Evolutionary conservation across 2,113 vertebrate species (phyloP).

Genomic region (Gymnobelideus leadbeateri): DNA sequence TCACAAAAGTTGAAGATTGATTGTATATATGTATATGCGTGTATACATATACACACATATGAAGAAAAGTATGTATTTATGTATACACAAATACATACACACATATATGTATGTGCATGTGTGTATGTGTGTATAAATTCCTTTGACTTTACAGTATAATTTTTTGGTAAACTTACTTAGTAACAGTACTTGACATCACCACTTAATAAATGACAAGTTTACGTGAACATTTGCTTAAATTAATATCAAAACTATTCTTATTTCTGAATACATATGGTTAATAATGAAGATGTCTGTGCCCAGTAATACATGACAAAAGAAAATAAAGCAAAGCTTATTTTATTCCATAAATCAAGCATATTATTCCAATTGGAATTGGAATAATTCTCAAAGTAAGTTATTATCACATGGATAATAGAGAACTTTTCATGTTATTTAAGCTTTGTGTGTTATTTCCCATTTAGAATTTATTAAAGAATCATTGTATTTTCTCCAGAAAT

Average conservation of each 20-base stretch:
- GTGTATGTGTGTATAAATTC: background rate
- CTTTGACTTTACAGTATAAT: conserved; percentile 9
- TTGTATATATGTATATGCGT: background rate
- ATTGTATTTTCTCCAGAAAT: background rate
- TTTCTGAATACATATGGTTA: conserved; percentile 28
- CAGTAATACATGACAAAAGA: conserved; percentile 30
- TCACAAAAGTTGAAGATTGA: conserved; percentile 1
- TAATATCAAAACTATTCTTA: conserved; percentile 43
- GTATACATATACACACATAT: background rate
- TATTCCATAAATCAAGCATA: too few species aligned
- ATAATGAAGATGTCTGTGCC: conserved; percentile 14
- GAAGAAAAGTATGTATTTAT: background rate
- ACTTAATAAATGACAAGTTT: background rate
- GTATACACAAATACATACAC: background rate
- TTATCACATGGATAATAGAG: conserved; percentile 21
- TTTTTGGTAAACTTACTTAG: conserved; percentile 4
- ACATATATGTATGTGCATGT: background rate
- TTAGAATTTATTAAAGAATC: conserved; percentile 37
- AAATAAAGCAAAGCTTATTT: background rate
- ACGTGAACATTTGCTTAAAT: conserved; percentile 12
- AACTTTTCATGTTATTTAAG: background rate
- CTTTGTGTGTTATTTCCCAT: background rate
- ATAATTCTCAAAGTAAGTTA: conserved; percentile 13
- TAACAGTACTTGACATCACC: background rate
- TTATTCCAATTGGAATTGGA: too few species aligned